phyloP scores from a whole-genome alignment of 2,797 vertebrate species.

The Muraenolepis orangiensis region DNA sequence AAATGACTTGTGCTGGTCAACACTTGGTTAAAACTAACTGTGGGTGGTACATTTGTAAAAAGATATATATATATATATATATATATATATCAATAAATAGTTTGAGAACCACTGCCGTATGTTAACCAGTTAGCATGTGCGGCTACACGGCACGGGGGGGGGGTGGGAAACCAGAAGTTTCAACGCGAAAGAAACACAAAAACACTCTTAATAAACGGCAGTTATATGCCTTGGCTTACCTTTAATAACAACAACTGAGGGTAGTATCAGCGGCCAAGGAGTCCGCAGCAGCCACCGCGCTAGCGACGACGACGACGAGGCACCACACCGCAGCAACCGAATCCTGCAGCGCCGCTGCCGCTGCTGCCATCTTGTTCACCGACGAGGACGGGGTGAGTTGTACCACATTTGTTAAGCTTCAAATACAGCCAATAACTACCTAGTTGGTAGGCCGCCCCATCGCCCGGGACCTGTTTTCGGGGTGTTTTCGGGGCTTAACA shows the following conservation, averaged over 20 bases:
- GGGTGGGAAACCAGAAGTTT: constrained; percentile 42
- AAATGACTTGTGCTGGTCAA: too few species aligned
- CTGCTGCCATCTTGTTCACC: constrained; percentile 71
- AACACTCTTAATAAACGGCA: too few species aligned
- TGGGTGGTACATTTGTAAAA: too few species aligned
- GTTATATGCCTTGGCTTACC: too few species aligned
- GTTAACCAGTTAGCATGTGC: not conserved
- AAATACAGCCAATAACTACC: constrained; percentile 27
- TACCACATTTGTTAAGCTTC: constrained; percentile 59
- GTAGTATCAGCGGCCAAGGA: not conserved
- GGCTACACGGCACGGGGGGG: constrained; percentile 1
- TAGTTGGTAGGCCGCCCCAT: constrained; percentile 15
- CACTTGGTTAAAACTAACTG: too few species aligned
- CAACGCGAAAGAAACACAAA: too few species aligned
- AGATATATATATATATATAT: too few species aligned
- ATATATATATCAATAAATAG: too few species aligned
- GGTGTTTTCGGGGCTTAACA: constrained; percentile 1
- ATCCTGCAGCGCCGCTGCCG: constrained; percentile 40
- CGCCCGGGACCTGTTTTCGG: not conserved
- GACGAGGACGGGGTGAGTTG: constrained; percentile 62
- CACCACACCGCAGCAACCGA: constrained; percentile 45
- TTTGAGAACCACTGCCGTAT: too few species aligned
- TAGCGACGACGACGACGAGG: constrained; percentile 23
- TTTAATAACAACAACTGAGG: not conserved
- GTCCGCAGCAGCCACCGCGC: not conserved